Conservation (phyloP, 1,140 invertebrate species). For the Delia radicum region DNA sequence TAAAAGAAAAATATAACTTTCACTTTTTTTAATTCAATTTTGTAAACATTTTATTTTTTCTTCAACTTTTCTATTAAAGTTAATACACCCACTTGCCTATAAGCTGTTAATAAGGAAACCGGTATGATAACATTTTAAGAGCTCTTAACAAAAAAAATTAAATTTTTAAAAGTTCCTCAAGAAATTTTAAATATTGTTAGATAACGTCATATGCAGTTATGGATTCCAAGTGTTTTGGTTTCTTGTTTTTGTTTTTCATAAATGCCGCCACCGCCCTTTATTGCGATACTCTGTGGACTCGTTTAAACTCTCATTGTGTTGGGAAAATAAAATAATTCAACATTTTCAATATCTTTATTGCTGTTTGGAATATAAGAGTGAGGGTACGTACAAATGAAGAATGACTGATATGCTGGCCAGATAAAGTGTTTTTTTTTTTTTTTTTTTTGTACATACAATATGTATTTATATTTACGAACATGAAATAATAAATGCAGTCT, state of each 20-base stretch:
- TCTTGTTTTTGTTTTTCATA: neutral
- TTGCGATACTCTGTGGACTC: neutral
- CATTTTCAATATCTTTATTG: too few species aligned
- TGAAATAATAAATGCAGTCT: neutral
- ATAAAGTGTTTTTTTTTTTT: neutral
- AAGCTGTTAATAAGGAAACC: neutral
- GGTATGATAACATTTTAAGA: neutral
- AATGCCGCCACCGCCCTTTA: neutral
- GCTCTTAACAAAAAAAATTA: neutral
- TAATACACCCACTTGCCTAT: too few species aligned
- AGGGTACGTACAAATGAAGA: neutral
- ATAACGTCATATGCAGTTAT: neutral
- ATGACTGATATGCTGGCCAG: neutral
- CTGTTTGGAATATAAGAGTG: neutral
- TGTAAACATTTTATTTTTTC: too few species aligned
- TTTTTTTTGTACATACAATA: neutral
- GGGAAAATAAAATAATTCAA: neutral
- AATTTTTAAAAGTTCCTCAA: neutral
- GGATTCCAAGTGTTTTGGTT: neutral
- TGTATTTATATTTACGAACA: neutral
- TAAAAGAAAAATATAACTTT: too few species aligned
- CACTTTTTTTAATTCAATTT: too few species aligned
- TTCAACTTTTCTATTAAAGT: too few species aligned
- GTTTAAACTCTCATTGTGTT: neutral
- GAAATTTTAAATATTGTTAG: neutral